Evolutionary conservation across 2,888 invertebrate genomes (phyloP).

Genomic region (Caenorhabditis sp.): DNA sequence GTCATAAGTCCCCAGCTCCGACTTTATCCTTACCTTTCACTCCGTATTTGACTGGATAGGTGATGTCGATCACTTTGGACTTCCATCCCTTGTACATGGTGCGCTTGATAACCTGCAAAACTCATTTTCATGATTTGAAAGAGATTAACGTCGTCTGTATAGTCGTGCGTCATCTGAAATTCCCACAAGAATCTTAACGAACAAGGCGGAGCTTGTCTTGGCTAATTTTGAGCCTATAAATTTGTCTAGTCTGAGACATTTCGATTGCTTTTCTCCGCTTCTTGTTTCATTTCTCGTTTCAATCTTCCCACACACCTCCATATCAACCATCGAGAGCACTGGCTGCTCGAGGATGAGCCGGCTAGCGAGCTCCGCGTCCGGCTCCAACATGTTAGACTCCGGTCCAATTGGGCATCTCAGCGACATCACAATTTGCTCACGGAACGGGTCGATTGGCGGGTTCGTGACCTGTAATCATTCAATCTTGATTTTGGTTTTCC

Average conservation of each 20-base stretch:
- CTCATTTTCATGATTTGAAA: background rate
- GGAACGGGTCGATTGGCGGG: slow-evolving; percentile 99
- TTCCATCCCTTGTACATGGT: slow-evolving; percentile 92
- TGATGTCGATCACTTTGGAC: slow-evolving; percentile 91
- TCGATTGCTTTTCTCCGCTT: background rate
- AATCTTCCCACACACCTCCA: slow-evolving; percentile 87
- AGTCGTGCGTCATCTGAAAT: slow-evolving; percentile 41
- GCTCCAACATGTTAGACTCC: slow-evolving; percentile 91
- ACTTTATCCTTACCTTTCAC: slow-evolving; percentile 71
- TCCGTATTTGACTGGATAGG: slow-evolving; percentile 90
- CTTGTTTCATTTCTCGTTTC: slow-evolving; percentile 1
- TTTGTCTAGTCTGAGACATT: slow-evolving; percentile 6
- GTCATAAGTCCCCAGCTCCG: background rate
- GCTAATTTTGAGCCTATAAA: slow-evolving; percentile 53
- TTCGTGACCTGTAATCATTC: slow-evolving; percentile 88
- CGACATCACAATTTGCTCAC: slow-evolving; percentile 99
- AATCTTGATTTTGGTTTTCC: background rate
- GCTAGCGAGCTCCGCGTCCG: slow-evolving; percentile 90
- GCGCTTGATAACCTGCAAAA: slow-evolving; percentile 86
- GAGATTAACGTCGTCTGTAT: background rate
- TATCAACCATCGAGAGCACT: slow-evolving; percentile 92
- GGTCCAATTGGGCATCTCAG: slow-evolving; percentile 97
- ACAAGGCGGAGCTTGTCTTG: slow-evolving; percentile 5
- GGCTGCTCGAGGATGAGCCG: slow-evolving; percentile 95
- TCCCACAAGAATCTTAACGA: slow-evolving; percentile 47